A percentile compares a stretch with the other conserved stretches of the same genome.
phyloP scores from a whole-genome alignment of 2,888 invertebrate species.

The Pachydiplax longipennis region DNA sequence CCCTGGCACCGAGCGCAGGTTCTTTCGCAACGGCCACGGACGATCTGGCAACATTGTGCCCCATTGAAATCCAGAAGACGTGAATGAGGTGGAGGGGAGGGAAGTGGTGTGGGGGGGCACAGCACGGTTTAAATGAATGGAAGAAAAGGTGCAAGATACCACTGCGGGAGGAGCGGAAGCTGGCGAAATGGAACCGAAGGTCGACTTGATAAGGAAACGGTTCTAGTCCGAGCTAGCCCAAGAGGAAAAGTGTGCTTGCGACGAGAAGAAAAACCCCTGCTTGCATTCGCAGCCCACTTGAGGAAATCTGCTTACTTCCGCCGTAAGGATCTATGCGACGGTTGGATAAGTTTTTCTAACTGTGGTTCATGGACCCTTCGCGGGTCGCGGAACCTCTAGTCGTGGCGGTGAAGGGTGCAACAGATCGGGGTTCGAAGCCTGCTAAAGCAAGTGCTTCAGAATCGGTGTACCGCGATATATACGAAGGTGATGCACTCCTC shows the following conservation, averaged over 20 bases:
- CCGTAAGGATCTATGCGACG: too few relatives aligned
- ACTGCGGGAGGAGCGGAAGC: not conserved
- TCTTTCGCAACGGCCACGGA: constrained; percentile 35
- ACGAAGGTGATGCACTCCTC: too few relatives aligned
- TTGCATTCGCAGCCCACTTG: too few relatives aligned
- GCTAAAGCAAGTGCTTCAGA: too few relatives aligned
- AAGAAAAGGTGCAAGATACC: constrained; percentile 37
- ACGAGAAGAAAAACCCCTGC: not conserved
- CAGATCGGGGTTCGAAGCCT: too few relatives aligned
- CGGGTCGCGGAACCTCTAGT: too few relatives aligned
- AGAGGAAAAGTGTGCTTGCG: not conserved
- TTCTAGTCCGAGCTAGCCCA: not conserved
- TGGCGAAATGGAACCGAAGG: constrained; percentile 19
- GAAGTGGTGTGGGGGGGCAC: not conserved
- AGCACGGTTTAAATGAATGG: not conserved
- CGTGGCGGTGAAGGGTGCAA: too few relatives aligned
- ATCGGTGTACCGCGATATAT: too few relatives aligned
- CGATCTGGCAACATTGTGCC: not conserved
- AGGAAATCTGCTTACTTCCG: too few relatives aligned
- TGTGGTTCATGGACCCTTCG: too few relatives aligned
- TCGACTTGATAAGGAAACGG: constrained; percentile 24
- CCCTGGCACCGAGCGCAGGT: constrained; percentile 26
- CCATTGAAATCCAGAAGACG: constrained; percentile 29
- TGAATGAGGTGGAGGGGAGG: not conserved
- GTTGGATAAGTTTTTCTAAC: too few relatives aligned